Percentiles rank a stretch among this genome's conserved stretches.
Evolutionary conservation across 2,113 vertebrate species (phyloP).

Genomic region (Marmota monax): DNA sequence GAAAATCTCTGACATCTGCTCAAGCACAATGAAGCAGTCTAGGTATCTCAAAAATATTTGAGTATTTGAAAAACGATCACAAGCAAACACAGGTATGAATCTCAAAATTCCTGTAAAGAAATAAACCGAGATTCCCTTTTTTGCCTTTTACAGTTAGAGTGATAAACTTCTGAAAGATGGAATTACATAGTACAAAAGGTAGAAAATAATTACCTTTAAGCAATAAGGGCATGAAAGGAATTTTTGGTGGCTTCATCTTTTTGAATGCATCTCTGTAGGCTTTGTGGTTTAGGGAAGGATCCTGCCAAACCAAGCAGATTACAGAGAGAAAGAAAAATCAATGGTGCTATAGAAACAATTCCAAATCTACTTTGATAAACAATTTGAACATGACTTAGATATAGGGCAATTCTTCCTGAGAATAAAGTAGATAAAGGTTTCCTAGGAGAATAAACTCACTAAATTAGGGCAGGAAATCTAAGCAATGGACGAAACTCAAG

Average conservation of each 20-base stretch:
- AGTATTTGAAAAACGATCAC: conserved; percentile 2
- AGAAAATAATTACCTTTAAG: conserved; percentile 93
- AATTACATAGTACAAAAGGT: background rate
- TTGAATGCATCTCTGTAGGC: conserved; percentile 98
- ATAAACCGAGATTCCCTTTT: background rate
- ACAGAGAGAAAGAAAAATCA: conserved; percentile 84
- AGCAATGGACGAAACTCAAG: conserved; percentile 80
- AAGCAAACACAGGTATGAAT: conserved; percentile 6
- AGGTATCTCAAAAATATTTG: background rate
- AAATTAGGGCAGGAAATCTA: conserved; percentile 78
- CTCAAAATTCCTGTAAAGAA: background rate
- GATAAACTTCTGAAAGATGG: conserved; percentile 2
- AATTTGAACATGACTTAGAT: conserved; percentile 82
- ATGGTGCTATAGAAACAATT: conserved; percentile 83
- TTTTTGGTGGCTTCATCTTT: conserved; percentile 99
- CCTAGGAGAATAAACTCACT: conserved; percentile 78
- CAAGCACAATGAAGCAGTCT: background rate
- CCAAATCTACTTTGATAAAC: conserved; percentile 75
- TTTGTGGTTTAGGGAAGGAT: conserved; percentile 99
- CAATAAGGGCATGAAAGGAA: conserved; percentile 98
- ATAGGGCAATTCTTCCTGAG: conserved; percentile 75
- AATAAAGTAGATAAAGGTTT: conserved; percentile 81
- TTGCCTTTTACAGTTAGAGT: background rate
- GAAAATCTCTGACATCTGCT: conserved; percentile 24
- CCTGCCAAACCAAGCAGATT: conserved; percentile 90